A percentile compares a stretch with the other conserved stretches of the same genome.
phyloP scores from a whole-genome alignment of 1,140 invertebrate genomes.

The Caenorhabditis inopinata region DNA sequence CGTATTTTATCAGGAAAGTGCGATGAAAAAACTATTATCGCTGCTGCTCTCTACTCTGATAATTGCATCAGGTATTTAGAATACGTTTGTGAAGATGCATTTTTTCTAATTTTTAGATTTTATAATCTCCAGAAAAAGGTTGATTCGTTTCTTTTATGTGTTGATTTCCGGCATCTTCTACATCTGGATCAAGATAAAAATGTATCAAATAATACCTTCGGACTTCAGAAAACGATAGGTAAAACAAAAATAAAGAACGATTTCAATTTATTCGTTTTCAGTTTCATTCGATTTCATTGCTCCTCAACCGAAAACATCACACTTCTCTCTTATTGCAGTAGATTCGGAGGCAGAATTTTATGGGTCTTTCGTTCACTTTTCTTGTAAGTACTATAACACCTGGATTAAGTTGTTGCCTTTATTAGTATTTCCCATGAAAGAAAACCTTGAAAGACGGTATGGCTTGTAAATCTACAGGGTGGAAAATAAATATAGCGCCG shows the following conservation, averaged over 20 bases:
- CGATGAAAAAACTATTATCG: background rate
- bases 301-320: background rate
- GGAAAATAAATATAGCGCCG: too few relatives aligned
- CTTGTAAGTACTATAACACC: background rate
- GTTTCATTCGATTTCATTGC: background rate
- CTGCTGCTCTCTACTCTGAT: background rate
- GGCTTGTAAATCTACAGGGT: too few relatives aligned
- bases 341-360: background rate
- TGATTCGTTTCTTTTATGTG: background rate
- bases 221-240: background rate
- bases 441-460: too few relatives aligned
- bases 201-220: background rate
- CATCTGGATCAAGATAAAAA: background rate
- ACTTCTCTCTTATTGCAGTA: background rate
- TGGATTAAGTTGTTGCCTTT: too few relatives aligned
- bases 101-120: background rate
- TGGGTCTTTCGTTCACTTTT: background rate
- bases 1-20: background rate
- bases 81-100: background rate
- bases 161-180: background rate
- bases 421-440: too few relatives aligned
- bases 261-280: background rate
- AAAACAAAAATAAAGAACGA: too few relatives aligned
- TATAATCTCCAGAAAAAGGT: conserved; percentile 10
- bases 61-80: background rate